phyloP scores from a whole-genome alignment of 2,113 vertebrate species.

The Amblyornis subalaris region DNA sequence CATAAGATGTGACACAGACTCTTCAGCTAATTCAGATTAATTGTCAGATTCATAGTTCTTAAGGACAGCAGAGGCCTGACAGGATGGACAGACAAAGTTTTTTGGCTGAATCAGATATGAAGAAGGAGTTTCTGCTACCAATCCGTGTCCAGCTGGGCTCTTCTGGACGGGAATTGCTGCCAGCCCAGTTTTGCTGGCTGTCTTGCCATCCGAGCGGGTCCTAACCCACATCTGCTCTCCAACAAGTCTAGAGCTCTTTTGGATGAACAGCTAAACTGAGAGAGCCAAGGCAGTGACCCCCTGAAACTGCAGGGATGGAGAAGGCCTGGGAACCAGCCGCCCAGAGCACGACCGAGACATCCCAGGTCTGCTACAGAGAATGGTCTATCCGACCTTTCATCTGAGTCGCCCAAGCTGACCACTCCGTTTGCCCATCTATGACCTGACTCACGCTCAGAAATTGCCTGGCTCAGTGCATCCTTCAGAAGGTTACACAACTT shows the following conservation, averaged over 20 bases:
- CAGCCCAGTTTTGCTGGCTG: background rate
- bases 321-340: background rate
- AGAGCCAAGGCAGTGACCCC: background rate
- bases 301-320: background rate
- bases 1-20: background rate
- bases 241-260: background rate
- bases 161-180: background rate
- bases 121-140: background rate
- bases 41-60: background rate
- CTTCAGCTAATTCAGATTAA: background rate
- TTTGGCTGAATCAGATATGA: background rate
- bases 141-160: background rate
- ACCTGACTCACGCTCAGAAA: background rate
- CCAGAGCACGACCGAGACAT: fast-evolving
- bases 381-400: background rate
- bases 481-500: background rate
- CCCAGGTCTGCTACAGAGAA: background rate
- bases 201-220: background rate
- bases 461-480: background rate
- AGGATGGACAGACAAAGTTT: background rate
- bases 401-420: background rate
- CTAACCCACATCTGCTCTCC: background rate
- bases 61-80: background rate
- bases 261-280: background rate
- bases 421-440: background rate